Base-by-base conservation (phyloP, 2,888 invertebrate species). In the Aphrophora alni region DNA sequence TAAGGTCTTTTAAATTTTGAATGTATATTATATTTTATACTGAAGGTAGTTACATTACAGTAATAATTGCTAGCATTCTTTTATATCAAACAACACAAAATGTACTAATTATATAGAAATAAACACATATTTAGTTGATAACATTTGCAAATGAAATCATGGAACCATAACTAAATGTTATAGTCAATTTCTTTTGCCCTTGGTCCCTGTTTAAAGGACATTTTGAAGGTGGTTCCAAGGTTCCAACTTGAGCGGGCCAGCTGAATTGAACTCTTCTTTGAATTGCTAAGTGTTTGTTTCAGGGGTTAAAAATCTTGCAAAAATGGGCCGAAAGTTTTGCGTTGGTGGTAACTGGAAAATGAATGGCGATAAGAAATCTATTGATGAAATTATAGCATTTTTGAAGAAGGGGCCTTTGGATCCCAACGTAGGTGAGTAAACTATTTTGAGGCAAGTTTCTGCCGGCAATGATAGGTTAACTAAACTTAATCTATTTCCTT, bases 311-410 rank as follows among this genome's bases (percentile, higher is more conserved):
- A 44, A 28, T 27, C 51, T 27, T 8, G 44, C 7, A 28, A 85
- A 83, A 26, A 94, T 95, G 93, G 89, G 90, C 82, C 93, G 99
- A 86, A 97, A 95, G 92, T 99, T 99, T 89, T 97, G 98, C 87
- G 98, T 99, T 87, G 99, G 99, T 85, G 99, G 99, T 79, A 99
- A 99, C 91, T 99, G 99, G 99, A 99, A 99, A 90, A 98, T 99
- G 99, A 99, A 99, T 88, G 99, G 99, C 72, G 93, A 92, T 86
- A 97, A 97, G 88, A 91, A 92, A 82, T 92, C 93, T 85, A 96
- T 98, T 83, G 92, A 93, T 84, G 95, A 93, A 83, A 97, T 99
- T 83, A 91, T 96, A 78, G 92, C 92, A 75, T 93, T 93, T 84
- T 89, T 99, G 82, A 94, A 93, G 87, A 90, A 92, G 82, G 96